Percentiles rank a stretch among this genome's conserved stretches.
phyloP scores from a whole-genome alignment of 2,113 vertebrate genomes.

The Emydura subglobosa region DNA sequence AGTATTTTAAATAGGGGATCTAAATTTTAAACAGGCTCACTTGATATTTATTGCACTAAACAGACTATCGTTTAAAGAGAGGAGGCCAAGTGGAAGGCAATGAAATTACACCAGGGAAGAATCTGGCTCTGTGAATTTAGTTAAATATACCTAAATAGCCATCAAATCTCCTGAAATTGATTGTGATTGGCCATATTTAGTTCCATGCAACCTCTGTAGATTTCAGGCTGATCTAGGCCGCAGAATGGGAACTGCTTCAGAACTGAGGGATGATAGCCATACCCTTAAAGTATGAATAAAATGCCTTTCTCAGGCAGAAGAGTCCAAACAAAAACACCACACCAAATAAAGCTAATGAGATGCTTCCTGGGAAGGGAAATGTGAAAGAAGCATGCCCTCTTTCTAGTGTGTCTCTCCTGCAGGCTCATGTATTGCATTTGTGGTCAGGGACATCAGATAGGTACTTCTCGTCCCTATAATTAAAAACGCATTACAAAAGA shows the following conservation, averaged over 20 bases:
- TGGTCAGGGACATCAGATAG: not conserved
- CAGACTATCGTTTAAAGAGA: not conserved
- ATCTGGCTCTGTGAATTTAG: not conserved
- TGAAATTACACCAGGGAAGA: not conserved
- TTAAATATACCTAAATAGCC: accelerated
- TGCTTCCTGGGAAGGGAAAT: not conserved
- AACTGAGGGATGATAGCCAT: accelerated
- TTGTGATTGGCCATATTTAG: not conserved
- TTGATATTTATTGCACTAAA: not conserved
- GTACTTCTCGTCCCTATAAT: accelerated
- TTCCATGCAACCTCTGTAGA: not conserved
- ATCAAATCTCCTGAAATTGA: not conserved
- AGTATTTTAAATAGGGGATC: not conserved
- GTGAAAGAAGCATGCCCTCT: not conserved
- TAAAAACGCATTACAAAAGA: accelerated
- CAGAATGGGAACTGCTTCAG: not conserved
- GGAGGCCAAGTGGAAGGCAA: not conserved
- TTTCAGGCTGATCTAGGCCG: accelerated
- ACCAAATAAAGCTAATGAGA: not conserved
- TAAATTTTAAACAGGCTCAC: too few relatives aligned
- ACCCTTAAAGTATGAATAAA: accelerated
- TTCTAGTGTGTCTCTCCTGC: not conserved
- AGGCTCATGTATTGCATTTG: not conserved
- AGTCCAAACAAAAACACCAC: accelerated
- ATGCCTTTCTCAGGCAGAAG: not conserved